Conservation (phyloP, 2,113 vertebrate genomes). For the Cottus gobio region DNA sequence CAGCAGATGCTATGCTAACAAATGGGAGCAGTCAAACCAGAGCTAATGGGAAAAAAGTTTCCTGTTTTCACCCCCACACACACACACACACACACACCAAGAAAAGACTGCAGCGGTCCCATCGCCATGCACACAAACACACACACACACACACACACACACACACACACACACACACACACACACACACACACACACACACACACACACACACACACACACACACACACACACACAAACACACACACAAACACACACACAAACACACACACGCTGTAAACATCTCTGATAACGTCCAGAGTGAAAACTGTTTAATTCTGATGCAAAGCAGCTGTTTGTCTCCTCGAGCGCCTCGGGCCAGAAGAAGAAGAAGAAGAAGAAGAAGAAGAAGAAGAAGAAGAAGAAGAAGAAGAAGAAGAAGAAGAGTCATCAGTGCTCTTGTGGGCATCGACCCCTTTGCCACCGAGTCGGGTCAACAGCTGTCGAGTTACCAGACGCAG, state of each 20-base stretch:
- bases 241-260: slow-evolving; percentile 11
- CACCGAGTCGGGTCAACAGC: no score
- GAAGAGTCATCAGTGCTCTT: no score
- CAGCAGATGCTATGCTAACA: slow-evolving; percentile 76
- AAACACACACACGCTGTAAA: neutral
- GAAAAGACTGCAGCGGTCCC: slow-evolving; percentile 3
- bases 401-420: no score
- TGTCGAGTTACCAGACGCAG: no score
- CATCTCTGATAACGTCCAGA: neutral
- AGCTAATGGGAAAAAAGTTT: slow-evolving; percentile 69
- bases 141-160: slow-evolving; percentile 12
- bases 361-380: no score
- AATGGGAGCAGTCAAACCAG: slow-evolving; percentile 73
- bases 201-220: neutral
- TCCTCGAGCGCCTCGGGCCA: no score
- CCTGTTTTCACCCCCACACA: slow-evolving; percentile 9
- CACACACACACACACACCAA: neutral
- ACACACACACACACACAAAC: neutral
- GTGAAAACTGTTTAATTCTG: neutral
- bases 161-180: no score
- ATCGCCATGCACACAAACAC: no score
- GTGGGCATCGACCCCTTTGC: no score
- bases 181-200: no score
- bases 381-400: no score
- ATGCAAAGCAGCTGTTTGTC: neutral